Base-by-base conservation (phyloP, 2,888 invertebrate genomes). In the Lasioglossum marginatum region DNA sequence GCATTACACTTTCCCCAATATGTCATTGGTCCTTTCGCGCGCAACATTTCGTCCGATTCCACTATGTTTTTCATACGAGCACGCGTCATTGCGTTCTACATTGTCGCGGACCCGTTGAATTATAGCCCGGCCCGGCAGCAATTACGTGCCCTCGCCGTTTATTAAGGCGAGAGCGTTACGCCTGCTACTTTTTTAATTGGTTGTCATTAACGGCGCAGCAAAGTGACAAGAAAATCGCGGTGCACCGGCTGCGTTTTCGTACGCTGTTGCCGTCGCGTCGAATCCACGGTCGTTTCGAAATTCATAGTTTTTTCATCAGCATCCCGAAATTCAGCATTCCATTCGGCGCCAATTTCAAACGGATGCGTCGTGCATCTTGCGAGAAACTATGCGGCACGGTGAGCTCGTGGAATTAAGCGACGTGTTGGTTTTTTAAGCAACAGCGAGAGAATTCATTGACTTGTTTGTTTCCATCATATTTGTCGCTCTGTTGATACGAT, bases 1-100 rank as follows among this genome's bases (percentile, higher is more conserved):
- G 37, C 48, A 2, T 4, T 31, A 43, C 10, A 48, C 83, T 82
- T 82, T 78, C 83, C 48, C 48, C 73, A 68, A 83, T 84, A 84
- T 77, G 66, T 84, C 82, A 78, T 34, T 66, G 14, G 27, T 34
- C 5, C 16, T 16, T 27, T 52, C 10, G 23, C 43, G 23, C 23
- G 31, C 16, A 34, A 70, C 45, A 77, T 77, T 74, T 63, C 43
- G 19, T 14, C 34, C 43, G 14, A 34, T 40, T 57, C 57, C 34
- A 52, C 34, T 52, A 45, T 45, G 19, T 66, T 52, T n/a, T 12
- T 27, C 57, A 4, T n/a, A 60, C 23, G 52, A 23, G 60, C 27
- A 27, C 14, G 60, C 27, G 60, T 12, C 27, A 1, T n/a, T 27
- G 48, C 14, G 31, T 72, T n/a, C 63, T 48, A 45, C 23, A 37